Evolutionary conservation across 1,140 invertebrate species (phyloP).

Genomic region (Stenopsyche tienmushanensis): DNA sequence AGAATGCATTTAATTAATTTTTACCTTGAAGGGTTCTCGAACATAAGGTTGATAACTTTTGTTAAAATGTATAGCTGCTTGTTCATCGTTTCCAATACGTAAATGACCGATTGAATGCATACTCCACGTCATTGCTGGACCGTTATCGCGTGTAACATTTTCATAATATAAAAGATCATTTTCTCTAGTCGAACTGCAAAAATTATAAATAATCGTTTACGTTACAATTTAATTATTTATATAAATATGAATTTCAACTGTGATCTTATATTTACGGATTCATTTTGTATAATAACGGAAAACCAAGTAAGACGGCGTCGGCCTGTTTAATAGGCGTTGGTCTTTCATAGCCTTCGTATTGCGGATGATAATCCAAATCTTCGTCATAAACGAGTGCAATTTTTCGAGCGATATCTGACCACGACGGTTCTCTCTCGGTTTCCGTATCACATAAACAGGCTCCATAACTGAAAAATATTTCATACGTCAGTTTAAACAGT

Average conservation of each 20-base stretch:
- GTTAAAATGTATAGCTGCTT: slow-evolving; percentile 28
- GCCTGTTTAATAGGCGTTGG: slow-evolving; percentile 57
- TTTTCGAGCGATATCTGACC: slow-evolving; percentile 54
- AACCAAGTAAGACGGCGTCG: slow-evolving; percentile 58
- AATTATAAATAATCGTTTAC: background rate
- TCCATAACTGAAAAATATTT: slow-evolving; percentile 47
- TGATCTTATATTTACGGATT: slow-evolving; percentile 44
- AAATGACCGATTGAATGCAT: slow-evolving; percentile 37
- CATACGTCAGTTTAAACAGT: no score
- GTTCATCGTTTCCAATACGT: slow-evolving; percentile 22
- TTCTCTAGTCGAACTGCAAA: slow-evolving; percentile 25
- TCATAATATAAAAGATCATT: slow-evolving; percentile 39
- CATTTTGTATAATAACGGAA: slow-evolving; percentile 57
- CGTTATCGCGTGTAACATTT: slow-evolving; percentile 33
- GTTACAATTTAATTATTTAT: no score
- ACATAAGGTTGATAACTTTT: slow-evolving; percentile 34
- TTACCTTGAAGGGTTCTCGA: slow-evolving; percentile 35
- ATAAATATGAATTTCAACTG: background rate
- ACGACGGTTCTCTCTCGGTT: slow-evolving; percentile 47
- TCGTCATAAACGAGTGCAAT: slow-evolving; percentile 53
- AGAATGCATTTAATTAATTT: background rate
- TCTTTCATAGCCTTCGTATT: slow-evolving; percentile 52
- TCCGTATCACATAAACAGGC: slow-evolving; percentile 51
- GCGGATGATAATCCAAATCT: slow-evolving; percentile 56
- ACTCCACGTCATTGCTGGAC: slow-evolving; percentile 39